Evolutionary conservation across 1,140 invertebrate species (phyloP).

Genomic region (Caerostris extrusa): DNA sequence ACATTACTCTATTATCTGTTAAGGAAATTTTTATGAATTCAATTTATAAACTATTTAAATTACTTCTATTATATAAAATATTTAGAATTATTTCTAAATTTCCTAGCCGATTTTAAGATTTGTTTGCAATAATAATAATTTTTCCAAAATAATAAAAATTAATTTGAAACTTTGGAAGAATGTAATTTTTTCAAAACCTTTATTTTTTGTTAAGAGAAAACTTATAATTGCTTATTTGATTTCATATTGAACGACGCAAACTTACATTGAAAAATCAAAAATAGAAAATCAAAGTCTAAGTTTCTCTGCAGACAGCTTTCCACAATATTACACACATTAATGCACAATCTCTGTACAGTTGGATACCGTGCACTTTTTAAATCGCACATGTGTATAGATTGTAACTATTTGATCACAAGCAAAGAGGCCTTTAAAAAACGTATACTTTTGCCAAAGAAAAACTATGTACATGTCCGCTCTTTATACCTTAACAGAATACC

Average conservation of each 20-base stretch:
- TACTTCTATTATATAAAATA: too few relatives aligned
- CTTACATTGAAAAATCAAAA: not conserved
- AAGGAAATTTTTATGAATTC: too few relatives aligned
- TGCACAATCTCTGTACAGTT: constrained; percentile 72
- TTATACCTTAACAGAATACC: constrained; percentile 2
- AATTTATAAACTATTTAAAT: too few relatives aligned
- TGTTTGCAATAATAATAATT: too few relatives aligned
- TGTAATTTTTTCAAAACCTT: too few relatives aligned
- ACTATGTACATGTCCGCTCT: constrained; percentile 11
- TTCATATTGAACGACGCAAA: too few relatives aligned
- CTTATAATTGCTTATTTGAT: too few relatives aligned
- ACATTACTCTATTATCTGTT: not conserved
- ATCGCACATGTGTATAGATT: constrained; percentile 50
- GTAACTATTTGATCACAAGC: constrained; percentile 47
- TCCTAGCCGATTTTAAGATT: too few relatives aligned
- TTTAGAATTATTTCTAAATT: too few relatives aligned
- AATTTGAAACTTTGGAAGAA: too few relatives aligned
- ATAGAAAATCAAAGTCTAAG: not conserved
- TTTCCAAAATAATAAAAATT: too few relatives aligned
- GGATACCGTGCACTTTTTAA: constrained; percentile 61
- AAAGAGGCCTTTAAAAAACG: constrained; percentile 55
- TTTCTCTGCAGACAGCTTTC: constrained; percentile 35
- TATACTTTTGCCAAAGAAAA: constrained; percentile 9
- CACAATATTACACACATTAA: constrained; percentile 11
- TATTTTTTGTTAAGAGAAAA: too few relatives aligned